These are phyloP conservation scores for Otolemur crassicaudatus DNA, from an alignment of 2,797 vertebrate genomes.

Conservation along the genomic window DNA sequence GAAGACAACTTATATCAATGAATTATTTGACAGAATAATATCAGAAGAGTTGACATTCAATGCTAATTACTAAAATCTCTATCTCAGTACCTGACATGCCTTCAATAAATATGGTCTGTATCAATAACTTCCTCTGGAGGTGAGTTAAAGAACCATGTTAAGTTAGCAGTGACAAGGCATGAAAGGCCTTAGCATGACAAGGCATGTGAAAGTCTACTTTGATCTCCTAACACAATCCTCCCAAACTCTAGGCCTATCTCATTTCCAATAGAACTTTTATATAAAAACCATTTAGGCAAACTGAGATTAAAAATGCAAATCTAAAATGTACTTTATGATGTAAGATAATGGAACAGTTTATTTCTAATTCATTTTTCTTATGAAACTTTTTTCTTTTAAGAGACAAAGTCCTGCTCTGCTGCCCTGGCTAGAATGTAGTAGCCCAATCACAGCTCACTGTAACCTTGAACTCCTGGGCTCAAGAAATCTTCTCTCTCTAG, in stretches of 20 bases:
- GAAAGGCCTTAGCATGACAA: too few species aligned
- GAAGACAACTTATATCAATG: not conserved
- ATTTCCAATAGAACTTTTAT: not conserved
- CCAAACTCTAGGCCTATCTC: not conserved
- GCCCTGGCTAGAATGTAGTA: too few species aligned
- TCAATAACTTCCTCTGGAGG: not conserved
- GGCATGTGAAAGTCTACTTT: not conserved
- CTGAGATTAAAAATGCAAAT: slow-evolving; percentile 56
- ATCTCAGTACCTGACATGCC: not conserved
- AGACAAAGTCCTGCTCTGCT: not conserved
- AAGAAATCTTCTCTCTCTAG: not conserved
- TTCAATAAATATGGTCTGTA: not conserved
- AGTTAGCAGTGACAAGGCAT: not conserved
- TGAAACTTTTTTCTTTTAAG: not conserved
- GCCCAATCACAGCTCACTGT: not conserved
- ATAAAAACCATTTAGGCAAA: slow-evolving; percentile 1
- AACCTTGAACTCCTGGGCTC: not conserved
- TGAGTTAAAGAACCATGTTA: not conserved
- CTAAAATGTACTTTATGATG: not conserved
- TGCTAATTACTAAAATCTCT: not conserved
- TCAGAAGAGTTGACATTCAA: not conserved
- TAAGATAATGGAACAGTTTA: not conserved
- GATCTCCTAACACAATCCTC: not conserved
- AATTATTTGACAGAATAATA: not conserved
- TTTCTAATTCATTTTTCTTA: slow-evolving; percentile 37